Base-by-base conservation (phyloP, 1,140 invertebrate species). In the Calycopis cecrops region DNA sequence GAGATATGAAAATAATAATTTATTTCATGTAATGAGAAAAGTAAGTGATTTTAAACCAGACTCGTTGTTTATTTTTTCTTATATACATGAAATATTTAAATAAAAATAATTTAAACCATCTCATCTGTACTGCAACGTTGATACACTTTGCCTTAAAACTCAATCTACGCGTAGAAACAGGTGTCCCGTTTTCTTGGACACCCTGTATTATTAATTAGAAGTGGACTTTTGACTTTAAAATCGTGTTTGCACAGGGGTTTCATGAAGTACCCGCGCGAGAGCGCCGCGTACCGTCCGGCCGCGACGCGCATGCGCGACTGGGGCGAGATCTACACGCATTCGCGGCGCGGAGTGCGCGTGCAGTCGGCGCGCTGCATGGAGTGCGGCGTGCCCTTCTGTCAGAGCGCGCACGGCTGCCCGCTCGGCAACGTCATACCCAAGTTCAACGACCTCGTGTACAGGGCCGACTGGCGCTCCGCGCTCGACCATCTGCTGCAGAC, bases 321-420 rank as follows among this genome's bases (percentile, higher is more conserved):
- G 98, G 92, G 97, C 63, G 98, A 99, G 89, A 97, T 99, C 64
- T 99, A 97, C 82, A 94, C 98, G 47, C 91, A 93, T 64, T 96
- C 99, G 8, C 91, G 95, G 3, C 96, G 97, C 75, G 96, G 96
- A 34, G 88, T 99, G 9, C 90, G 94, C 48, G 91, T 94, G 1
- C 98, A 99, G 87, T 97, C 98, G 9, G 97, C 98, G 0, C 91
- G 98, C 10, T 99, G 98, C 85, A 99, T 99, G 98, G 98, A 99
- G 69, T 99, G 98, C 88, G 98, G 98, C 18, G 97, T 99, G 18
- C 98, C 98, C 8, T 99, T 99, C 88, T 99, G 98, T 81, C 98
- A 99, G 88, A 97, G 96, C 34, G 82, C 73, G 7, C 95, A 99
- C 76, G 98, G 98, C 48, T 99, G 98, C 88, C 98, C 98, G 1